Conservation (phyloP, 2,797 vertebrate genomes). For the Gila robusta region DNA sequence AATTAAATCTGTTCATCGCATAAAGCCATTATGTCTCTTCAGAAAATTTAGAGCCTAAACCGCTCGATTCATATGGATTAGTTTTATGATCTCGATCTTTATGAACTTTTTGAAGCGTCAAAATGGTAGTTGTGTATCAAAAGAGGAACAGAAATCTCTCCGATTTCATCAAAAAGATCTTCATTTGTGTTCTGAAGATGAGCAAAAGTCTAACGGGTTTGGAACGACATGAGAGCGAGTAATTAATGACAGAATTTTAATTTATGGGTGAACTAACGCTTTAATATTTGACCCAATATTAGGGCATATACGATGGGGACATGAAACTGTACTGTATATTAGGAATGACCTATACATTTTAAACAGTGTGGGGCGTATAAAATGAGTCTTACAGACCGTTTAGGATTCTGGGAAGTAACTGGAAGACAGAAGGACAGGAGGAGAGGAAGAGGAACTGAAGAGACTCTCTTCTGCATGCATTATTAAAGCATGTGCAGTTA, state of each 20-base stretch:
- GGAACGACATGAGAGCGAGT: neutral
- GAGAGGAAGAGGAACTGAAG: neutral
- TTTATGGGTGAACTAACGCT: neutral
- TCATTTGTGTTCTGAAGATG: neutral
- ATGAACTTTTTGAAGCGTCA: neutral
- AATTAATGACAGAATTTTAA: neutral
- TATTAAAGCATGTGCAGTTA: slow-evolving; percentile 33
- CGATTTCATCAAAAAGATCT: neutral
- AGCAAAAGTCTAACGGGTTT: neutral
- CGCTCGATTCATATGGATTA: neutral
- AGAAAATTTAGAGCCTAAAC: neutral
- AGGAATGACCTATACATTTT: neutral
- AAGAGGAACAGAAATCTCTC: neutral
- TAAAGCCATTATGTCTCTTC: neutral
- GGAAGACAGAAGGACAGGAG: neutral
- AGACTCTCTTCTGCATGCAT: neutral
- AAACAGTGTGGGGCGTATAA: neutral
- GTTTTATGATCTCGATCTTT: too few species aligned
- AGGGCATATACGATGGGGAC: neutral
- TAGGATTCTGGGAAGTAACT: neutral
- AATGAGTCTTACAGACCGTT: neutral
- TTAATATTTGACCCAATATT: neutral
- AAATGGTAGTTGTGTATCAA: neutral
- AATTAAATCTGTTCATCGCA: neutral
- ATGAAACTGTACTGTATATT: neutral